These are phyloP conservation scores for Chelonia mydas DNA, from an alignment of 2,797 vertebrate genomes.

Conservation along the genomic window DNA sequence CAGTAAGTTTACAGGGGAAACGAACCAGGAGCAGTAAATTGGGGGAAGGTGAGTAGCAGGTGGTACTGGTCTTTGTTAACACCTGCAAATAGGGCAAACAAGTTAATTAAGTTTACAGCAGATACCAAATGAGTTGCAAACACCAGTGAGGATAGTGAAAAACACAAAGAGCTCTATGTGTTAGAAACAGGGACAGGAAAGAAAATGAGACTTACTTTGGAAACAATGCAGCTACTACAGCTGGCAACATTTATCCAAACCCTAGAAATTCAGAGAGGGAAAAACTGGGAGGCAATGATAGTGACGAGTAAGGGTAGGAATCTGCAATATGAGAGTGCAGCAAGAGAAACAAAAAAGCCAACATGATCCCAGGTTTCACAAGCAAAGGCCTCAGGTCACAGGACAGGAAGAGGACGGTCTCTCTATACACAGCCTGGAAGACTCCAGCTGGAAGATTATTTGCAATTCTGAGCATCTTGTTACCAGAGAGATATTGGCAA, in stretches of 20 bases:
- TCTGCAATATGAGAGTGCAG: not conserved
- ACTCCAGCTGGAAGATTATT: not conserved
- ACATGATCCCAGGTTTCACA: fast-evolving
- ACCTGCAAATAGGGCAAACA: not conserved
- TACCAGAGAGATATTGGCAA: conserved; percentile 45
- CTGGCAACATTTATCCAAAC: conserved; percentile 47
- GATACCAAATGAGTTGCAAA: conserved; percentile 6
- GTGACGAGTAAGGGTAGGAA: not conserved
- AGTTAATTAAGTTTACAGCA: not conserved
- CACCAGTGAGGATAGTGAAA: conserved; percentile 11
- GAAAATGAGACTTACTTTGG: conserved; percentile 55
- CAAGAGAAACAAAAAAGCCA: not conserved
- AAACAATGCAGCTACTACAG: conserved; percentile 36
- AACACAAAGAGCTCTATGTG: not conserved
- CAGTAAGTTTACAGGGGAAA: conserved; percentile 29
- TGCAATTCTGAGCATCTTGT: conserved; percentile 9
- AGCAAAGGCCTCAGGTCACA: not conserved
- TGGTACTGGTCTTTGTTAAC: not conserved
- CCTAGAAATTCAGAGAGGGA: conserved; percentile 36
- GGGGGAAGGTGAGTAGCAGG: not conserved
- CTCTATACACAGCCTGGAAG: fast-evolving
- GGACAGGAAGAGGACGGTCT: not conserved
- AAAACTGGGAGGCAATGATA: not conserved
- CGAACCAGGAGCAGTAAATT: conserved; percentile 27
- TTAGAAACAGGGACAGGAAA: conserved; percentile 38